Percentiles rank a stretch among this genome's conserved stretches.
phyloP scores from a whole-genome alignment of 2,888 invertebrate genomes.

The Drosophila maculinotata region DNA sequence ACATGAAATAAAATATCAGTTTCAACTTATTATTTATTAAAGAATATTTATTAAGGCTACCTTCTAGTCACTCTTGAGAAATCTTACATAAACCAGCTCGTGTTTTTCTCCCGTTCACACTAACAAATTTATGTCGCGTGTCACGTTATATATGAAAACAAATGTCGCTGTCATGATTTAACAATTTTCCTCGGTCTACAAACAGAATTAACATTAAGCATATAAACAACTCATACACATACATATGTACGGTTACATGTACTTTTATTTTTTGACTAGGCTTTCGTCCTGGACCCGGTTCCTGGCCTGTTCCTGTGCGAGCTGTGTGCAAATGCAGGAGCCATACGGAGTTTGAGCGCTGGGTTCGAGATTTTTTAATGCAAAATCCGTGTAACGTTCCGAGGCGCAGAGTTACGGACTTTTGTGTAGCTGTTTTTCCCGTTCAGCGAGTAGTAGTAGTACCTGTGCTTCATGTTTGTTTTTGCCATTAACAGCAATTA shows the following conservation, averaged over 20 bases:
- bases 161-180: constrained; percentile 62
- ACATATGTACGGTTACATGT: constrained; percentile 8
- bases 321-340: constrained; percentile 21
- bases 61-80: too few species aligned
- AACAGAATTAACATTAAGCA: constrained; percentile 20
- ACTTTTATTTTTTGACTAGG: constrained; percentile 18
- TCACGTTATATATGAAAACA: constrained; percentile 49
- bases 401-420: constrained; percentile 6
- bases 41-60: too few species aligned
- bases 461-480: constrained; percentile 51
- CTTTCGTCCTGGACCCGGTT: constrained; percentile 2
- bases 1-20: too few species aligned
- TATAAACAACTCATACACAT: constrained; percentile 4
- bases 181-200: constrained; percentile 49
- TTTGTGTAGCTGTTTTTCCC: constrained; percentile 25
- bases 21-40: too few species aligned
- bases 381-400: constrained; percentile 63
- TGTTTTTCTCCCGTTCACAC: too few species aligned
- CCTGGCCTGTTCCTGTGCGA: too few species aligned
- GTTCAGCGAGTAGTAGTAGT: too few species aligned
- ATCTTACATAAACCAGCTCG: too few species aligned
- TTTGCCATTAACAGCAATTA: constrained; percentile 74
- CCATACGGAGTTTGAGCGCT: constrained; percentile 6
- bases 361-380: constrained; percentile 66
- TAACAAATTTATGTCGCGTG: neutral